Evolutionary conservation across 2,113 vertebrate species (phyloP).

Genomic region (Eurypyga helias): DNA sequence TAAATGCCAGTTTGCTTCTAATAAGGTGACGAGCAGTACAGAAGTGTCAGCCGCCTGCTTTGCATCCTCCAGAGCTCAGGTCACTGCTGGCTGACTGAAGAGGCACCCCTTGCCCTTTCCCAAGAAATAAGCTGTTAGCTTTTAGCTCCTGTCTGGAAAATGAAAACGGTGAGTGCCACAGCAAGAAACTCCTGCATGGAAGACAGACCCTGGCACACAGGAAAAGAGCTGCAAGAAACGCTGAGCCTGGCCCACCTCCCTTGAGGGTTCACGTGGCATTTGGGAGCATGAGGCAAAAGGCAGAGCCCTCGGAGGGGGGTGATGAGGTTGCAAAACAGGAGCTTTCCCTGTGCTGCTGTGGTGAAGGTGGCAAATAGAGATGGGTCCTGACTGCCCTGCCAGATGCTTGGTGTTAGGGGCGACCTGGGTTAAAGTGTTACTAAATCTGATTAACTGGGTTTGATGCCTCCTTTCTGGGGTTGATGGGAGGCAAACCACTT

Average conservation of each 20-base stretch:
- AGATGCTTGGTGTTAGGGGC: not conserved
- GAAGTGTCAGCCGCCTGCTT: not conserved
- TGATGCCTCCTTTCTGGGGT: not conserved
- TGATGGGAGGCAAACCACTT: not conserved
- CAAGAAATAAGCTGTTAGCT: not conserved
- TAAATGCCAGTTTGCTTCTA: not conserved
- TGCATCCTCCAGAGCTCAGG: not conserved
- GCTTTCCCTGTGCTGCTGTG: not conserved
- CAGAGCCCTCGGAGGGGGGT: not conserved
- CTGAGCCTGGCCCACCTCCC: not conserved
- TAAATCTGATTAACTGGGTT: not conserved
- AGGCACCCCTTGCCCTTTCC: not conserved
- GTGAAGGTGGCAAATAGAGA: not conserved
- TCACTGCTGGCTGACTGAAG: not conserved
- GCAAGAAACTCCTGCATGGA: not conserved
- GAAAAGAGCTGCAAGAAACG: not conserved
- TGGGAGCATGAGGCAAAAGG: not conserved
- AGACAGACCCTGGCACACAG: not conserved
- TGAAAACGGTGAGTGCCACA: not conserved
- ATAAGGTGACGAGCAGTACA: not conserved
- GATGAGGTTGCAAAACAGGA: not conserved
- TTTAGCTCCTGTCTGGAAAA: not conserved
- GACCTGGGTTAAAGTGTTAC: not conserved
- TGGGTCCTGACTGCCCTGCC: not conserved
- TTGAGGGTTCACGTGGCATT: accelerated